Conservation (phyloP, 1,140 invertebrate species). For the Battus philenor region DNA sequence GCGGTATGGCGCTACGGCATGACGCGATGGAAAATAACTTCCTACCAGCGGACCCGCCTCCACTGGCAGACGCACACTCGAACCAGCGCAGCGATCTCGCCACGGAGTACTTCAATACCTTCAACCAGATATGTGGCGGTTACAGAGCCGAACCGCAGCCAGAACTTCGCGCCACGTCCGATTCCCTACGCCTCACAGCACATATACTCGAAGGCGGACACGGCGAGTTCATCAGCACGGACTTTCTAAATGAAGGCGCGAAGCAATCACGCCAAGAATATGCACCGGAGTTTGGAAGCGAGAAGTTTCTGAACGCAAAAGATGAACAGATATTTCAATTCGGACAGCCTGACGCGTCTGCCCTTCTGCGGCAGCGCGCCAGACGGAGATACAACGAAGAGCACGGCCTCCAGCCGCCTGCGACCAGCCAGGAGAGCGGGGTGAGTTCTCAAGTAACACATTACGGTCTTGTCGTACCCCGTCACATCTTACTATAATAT, state of each 20-base stretch:
- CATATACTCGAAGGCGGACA: constrained; percentile 56
- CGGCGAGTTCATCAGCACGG: constrained; percentile 53
- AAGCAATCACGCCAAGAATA: constrained; percentile 22
- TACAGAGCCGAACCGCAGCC: constrained; percentile 50
- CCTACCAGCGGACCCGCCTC: constrained; percentile 57
- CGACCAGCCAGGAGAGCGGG: constrained; percentile 66
- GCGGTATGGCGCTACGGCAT: constrained; percentile 49
- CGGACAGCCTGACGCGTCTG: constrained; percentile 62
- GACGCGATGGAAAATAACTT: constrained; percentile 58
- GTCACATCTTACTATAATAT: no score
- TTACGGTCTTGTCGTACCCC: no score
- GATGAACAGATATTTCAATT: constrained; percentile 63
- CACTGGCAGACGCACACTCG: constrained; percentile 36
- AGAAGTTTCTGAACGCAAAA: constrained; percentile 41
- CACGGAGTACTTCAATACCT: constrained; percentile 64
- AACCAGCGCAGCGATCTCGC: constrained; percentile 52
- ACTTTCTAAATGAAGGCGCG: constrained; percentile 32
- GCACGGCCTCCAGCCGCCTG: constrained; percentile 48
- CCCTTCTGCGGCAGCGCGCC: constrained; percentile 52
- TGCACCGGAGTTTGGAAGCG: constrained; percentile 25
- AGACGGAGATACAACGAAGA: constrained; percentile 57
- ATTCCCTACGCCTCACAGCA: constrained; percentile 46
- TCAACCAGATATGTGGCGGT: constrained; percentile 65
- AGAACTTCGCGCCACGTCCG: constrained; percentile 50
- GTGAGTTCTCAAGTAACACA: constrained; percentile 52